These are phyloP conservation scores for Germaria angustata DNA, from an alignment of 2,888 invertebrate genomes.

Conservation along the genomic window DNA sequence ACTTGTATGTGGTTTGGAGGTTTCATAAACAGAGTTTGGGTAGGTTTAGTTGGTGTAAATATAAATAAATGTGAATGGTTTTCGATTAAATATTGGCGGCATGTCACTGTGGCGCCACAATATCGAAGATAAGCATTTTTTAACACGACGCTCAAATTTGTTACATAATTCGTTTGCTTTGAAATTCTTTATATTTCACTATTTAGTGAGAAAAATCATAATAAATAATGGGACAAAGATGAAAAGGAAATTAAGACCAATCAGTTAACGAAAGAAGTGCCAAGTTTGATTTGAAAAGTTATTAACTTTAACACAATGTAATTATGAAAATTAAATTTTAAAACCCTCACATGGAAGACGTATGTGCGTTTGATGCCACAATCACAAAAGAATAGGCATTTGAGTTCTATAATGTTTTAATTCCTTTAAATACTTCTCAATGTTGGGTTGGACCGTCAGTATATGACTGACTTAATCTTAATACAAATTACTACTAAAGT, in stretches of 20 bases:
- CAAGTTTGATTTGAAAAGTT: background rate
- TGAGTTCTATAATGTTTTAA: too few species aligned
- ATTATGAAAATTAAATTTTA: too few species aligned
- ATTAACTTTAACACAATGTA: too few species aligned
- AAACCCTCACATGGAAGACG: too few species aligned
- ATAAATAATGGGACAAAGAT: background rate
- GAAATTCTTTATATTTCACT: constrained; percentile 14
- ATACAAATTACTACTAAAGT: too few species aligned
- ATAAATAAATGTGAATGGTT: constrained; percentile 25
- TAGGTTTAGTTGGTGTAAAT: constrained; percentile 69
- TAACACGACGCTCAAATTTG: constrained; percentile 9
- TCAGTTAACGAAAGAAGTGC: background rate
- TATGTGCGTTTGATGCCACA: too few species aligned
- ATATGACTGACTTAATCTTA: too few species aligned
- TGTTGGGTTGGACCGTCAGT: too few species aligned
- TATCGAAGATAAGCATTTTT: constrained; percentile 18
- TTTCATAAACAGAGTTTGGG: background rate
- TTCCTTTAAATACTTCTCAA: too few species aligned
- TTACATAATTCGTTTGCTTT: background rate
- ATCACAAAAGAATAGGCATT: too few species aligned
- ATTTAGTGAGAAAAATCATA: background rate
- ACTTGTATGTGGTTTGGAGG: background rate
- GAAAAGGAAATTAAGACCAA: constrained; percentile 4
- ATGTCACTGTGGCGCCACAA: constrained; percentile 66
- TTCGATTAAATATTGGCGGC: constrained; percentile 70